A percentile compares a stretch with the other conserved stretches of the same genome.
Evolutionary conservation across 1,140 invertebrate genomes (phyloP).

Genomic region (Drosophila setifemur): DNA sequence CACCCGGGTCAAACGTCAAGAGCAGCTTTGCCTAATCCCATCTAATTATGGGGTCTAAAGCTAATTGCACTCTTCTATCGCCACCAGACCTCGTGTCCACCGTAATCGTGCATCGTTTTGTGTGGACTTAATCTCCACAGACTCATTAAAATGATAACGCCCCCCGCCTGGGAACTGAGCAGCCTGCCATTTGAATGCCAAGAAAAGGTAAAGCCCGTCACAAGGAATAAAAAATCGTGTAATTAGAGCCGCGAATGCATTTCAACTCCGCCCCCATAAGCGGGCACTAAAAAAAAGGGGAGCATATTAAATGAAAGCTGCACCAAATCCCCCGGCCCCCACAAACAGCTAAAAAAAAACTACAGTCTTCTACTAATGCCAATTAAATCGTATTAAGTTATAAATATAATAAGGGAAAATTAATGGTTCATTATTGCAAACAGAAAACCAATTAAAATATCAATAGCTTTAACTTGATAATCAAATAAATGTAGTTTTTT

Average conservation of each 20-base stretch:
- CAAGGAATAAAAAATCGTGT: slow-evolving; percentile 10
- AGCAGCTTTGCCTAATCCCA: slow-evolving; percentile 50
- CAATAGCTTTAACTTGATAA: no score
- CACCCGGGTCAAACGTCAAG: slow-evolving; percentile 58
- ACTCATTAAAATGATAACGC: slow-evolving; percentile 55
- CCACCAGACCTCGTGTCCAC: background rate
- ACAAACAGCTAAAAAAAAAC: background rate
- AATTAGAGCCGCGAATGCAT: slow-evolving; percentile 44
- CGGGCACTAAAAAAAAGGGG: background rate
- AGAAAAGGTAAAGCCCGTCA: background rate
- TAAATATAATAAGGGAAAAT: no score
- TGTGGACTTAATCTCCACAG: slow-evolving; percentile 5
- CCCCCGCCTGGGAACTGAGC: slow-evolving; percentile 29
- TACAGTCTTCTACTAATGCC: no score
- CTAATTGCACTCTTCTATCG: background rate
- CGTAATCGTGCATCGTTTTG: background rate
- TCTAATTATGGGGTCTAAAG: slow-evolving; percentile 35
- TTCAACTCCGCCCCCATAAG: background rate
- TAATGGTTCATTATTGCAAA: no score
- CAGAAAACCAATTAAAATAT: no score
- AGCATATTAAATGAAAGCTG: slow-evolving; percentile 15
- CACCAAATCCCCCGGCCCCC: slow-evolving; percentile 11
- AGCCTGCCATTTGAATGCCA: slow-evolving; percentile 22
- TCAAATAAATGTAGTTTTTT: no score
- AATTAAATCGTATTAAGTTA: no score